Evolutionary conservation across 2,797 vertebrate species (phyloP).

Genomic region (Trachurus trachurus): DNA sequence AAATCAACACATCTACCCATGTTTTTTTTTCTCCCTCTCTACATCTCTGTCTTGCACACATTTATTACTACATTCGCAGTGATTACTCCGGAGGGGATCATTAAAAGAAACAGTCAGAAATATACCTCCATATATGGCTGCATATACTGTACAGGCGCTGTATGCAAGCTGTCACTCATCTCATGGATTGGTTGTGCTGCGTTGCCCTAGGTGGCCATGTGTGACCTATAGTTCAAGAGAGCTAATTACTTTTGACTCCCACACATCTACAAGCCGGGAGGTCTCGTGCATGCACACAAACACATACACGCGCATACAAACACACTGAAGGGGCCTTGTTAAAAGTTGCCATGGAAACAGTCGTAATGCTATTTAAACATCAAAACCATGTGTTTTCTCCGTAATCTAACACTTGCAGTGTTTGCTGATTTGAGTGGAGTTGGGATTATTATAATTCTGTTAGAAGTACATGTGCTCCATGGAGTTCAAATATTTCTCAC

Average conservation of each 20-base stretch:
- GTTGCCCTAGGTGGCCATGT: conserved; percentile 31
- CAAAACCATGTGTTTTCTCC: conserved; percentile 17
- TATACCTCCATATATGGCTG: neutral
- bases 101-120: conserved; percentile 23
- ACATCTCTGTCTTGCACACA: conserved; percentile 28
- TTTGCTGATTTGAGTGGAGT: neutral
- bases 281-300: conserved; percentile 32
- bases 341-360: conserved; percentile 55
- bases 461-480: neutral
- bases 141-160: neutral
- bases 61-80: conserved; percentile 34
- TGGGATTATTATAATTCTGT: conserved; percentile 34
- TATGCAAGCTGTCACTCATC: conserved; percentile 12
- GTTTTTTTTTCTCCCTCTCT: conserved; percentile 34
- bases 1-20: conserved; percentile 59
- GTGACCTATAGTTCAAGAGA: conserved; percentile 46
- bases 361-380: conserved; percentile 31
- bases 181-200: conserved; percentile 21
- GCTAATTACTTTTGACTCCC: conserved; percentile 58
- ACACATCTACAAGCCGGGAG: conserved; percentile 20
- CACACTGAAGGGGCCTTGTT: conserved; percentile 41
- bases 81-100: conserved; percentile 45
- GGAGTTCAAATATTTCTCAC: conserved; percentile 38
- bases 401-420: conserved; percentile 2
- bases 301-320: conserved; percentile 17